phyloP scores from a whole-genome alignment of 2,797 vertebrate species.

The Gymnothorax javanicus region DNA sequence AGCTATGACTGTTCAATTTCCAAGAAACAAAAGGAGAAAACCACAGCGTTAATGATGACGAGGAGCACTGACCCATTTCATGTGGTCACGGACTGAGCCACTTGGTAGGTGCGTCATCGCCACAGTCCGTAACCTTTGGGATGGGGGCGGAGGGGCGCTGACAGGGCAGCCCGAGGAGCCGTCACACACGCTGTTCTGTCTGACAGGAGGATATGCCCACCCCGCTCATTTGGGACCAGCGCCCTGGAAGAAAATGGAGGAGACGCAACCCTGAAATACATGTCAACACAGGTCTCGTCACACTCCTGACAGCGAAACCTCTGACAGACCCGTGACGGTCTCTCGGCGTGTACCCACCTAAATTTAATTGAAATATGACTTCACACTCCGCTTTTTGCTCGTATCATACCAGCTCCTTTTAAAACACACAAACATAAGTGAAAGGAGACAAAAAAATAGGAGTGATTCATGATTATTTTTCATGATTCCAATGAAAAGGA shows the following conservation, averaged over 20 bases:
- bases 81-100: slow-evolving; percentile 79
- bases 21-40: not conserved
- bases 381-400: not conserved
- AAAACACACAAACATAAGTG: not conserved
- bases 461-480: not conserved
- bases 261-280: not conserved
- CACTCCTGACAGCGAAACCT: not conserved
- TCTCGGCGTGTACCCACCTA: too few relatives aligned
- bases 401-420: not conserved
- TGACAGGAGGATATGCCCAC: slow-evolving; percentile 72
- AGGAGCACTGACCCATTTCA: slow-evolving; percentile 80
- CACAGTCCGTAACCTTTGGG: slow-evolving; percentile 73
- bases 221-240: slow-evolving; percentile 74
- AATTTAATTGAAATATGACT: too few relatives aligned
- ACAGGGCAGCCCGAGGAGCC: slow-evolving; percentile 54
- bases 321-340: not conserved
- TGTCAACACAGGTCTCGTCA: not conserved
- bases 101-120: slow-evolving; percentile 80
- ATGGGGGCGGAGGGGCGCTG: slow-evolving; percentile 55
- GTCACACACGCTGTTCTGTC: slow-evolving; percentile 73
- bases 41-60: not conserved
- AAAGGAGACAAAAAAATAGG: not conserved
- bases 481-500: not conserved
- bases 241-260: slow-evolving; percentile 69
- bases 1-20: not conserved